A percentile compares a stretch with the other conserved stretches of the same genome.
phyloP scores from a whole-genome alignment of 2,113 vertebrate genomes.

The Paradoxurus hermaphroditus region DNA sequence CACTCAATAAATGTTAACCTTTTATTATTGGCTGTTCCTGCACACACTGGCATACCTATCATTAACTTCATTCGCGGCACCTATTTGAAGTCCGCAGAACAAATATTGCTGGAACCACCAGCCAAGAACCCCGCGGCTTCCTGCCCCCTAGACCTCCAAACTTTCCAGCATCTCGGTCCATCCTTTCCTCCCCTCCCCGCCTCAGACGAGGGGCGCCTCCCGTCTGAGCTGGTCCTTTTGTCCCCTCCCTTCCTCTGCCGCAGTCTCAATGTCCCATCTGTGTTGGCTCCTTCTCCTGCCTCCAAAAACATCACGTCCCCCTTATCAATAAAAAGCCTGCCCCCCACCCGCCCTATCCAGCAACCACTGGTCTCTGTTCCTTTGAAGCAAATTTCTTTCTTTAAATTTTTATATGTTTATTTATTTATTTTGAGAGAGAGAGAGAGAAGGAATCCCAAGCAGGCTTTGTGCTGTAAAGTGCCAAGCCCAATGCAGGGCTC shows the following conservation, averaged over 20 bases:
- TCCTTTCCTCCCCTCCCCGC: neutral
- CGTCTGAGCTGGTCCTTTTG: neutral
- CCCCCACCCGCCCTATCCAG: neutral
- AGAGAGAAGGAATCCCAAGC: too few species aligned
- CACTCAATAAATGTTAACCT: neutral
- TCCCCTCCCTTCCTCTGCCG: neutral
- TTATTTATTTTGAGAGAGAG: too few species aligned
- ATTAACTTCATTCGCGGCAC: neutral
- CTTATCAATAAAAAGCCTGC: neutral
- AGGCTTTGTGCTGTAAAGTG: too few species aligned
- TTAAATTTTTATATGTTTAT: too few species aligned
- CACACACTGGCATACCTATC: neutral
- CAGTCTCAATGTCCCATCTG: neutral
- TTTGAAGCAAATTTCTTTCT: neutral
- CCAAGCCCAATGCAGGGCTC: too few species aligned
- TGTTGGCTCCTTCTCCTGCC: neutral
- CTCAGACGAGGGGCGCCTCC: neutral
- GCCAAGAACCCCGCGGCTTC: neutral
- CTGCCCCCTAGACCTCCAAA: neutral
- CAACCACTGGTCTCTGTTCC: neutral
- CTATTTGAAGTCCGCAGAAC: neutral
- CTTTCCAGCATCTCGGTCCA: neutral
- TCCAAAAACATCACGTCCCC: neutral
- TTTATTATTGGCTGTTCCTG: neutral
- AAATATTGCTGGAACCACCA: neutral